Base-by-base conservation (phyloP, 1,140 invertebrate species). In the Brachionus asplanchnoidis region DNA sequence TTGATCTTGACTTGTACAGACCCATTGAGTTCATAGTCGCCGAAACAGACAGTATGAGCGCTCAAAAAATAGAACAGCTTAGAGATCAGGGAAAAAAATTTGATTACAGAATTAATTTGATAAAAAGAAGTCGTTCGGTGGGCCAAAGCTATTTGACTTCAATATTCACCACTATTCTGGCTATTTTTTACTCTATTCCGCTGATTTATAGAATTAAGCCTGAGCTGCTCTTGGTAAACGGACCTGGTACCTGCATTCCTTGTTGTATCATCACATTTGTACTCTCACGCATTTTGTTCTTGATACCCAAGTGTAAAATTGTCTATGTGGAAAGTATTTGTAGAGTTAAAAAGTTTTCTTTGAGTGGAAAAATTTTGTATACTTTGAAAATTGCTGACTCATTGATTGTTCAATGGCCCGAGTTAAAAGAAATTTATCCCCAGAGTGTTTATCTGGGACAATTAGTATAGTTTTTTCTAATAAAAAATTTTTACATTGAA, bases 301-400 rank as follows among this genome's bases (percentile, higher is more conserved):
- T 68, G 5, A 85, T 46, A 4, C 53, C 36, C 17, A 40, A 40
- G n/a, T 56, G 42, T 44, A 93, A 92, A 88, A 94, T 97, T 83
- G 91, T 98, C 40, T 99, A 95, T 90, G 91, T 98, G 68, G 97
- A 99, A 90, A 98, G 96, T 88, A 93, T 97, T 86, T 99, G 97
- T 88, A 91, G 97, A 87, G 95, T 97, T 0, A 92, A 94, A 87
- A 93, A 92, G 23, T 90, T 98, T 11, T 99, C 97, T 5, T 88
- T 99, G 8, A 94, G 93, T 86, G 97, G 95, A 5, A 94, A 94
- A 90, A 94, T 98, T 85, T 90, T 98, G 20, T 93, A 94, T 87
- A 93, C 92, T 68, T 85, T 89, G 70, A 88, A 86, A 11, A 89
- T 97, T 87, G 93, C 93, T 53, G 94, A 98, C 91, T 90, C 94